Evolutionary conservation across 2,797 vertebrate genomes (phyloP), one percentile per base, ranked within the genome.

Genomic region (Parotocinclus haroldoi): DNA sequence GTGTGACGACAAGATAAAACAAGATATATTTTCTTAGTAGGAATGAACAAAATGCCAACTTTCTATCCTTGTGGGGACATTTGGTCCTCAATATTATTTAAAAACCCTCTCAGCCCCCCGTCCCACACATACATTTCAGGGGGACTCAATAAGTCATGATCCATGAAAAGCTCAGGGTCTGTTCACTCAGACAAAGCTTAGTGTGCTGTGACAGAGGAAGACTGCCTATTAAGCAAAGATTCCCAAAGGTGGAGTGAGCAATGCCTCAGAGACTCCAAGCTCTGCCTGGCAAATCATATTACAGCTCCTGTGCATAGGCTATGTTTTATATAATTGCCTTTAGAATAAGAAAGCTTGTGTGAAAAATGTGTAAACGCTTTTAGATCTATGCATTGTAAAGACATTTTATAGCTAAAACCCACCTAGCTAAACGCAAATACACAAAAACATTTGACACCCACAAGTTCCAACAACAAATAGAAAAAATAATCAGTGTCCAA

Each of bases 181-280:
- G 72, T 74, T 75, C 76, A 79, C 75, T 80, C 66, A 1, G 73
- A 71, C 68, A 78, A 83, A 80, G 82, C 82, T 80, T 84, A 80
- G 80, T 86, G 84, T 80, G 75, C 71, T 80, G 86, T 85, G 84
- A 85, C 82, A 84, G 78, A 80, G 78, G 57, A 79, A 74, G 73
- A 79, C 82, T 69, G 73, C 79, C 84, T 79, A 87, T 86, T 86
- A 87, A 79, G 72, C 79, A 75, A 71, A 72, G 82, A 83, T 83
- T 87, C 83, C 82, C 84, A 76, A 69, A 82, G 77, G 79, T 74
- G 58, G 19, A n/a, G 19, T n/a, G 36, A 44, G 18, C 59, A 63
- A 59, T 3, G 14, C 57, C 19, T 27, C 37, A 42, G 51, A 65
- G 60, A 76, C 63, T 57, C 63, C 78, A 75, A 66, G 69, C 68